phyloP scores from a whole-genome alignment of 1,140 invertebrate species.

The Brachionus rubens region DNA sequence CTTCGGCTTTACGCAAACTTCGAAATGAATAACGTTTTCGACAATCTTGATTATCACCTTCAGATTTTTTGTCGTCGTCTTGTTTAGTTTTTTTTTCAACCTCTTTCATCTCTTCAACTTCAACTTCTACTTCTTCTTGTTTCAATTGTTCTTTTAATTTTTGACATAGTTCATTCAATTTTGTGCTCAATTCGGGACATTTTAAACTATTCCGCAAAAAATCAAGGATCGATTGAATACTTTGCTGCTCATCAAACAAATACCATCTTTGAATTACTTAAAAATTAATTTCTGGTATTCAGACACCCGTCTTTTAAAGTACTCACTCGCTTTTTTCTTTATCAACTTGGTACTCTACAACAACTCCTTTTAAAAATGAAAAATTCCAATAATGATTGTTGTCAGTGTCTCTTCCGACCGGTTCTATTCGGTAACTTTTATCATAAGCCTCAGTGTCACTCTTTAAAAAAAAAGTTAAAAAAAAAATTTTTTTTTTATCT shows the following conservation, averaged over 20 bases:
- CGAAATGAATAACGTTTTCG: too few species aligned
- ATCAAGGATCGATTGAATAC: background rate
- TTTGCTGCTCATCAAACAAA: background rate
- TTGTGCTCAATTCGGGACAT: background rate
- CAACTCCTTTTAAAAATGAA: slow-evolving; percentile 10
- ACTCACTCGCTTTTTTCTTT: slow-evolving; percentile 6
- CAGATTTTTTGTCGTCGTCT: background rate
- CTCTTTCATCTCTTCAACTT: background rate
- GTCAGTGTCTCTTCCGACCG: background rate
- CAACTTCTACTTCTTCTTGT: background rate
- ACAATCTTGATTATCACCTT: too few species aligned
- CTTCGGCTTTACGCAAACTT: too few species aligned
- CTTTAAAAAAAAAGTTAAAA: background rate
- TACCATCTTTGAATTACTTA: background rate
- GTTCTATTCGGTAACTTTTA: background rate
- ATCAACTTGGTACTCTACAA: background rate
- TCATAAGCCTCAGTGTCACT: background rate
- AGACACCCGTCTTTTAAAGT: background rate
- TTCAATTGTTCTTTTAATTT: background rate
- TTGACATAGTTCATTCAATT: background rate
- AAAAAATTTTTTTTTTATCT: background rate
- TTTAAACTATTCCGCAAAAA: background rate
- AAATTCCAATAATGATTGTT: background rate
- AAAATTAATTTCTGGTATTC: background rate
- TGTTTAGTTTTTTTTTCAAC: background rate